Conservation (phyloP, 1,140 invertebrate genomes). For the Formica selysi region DNA sequence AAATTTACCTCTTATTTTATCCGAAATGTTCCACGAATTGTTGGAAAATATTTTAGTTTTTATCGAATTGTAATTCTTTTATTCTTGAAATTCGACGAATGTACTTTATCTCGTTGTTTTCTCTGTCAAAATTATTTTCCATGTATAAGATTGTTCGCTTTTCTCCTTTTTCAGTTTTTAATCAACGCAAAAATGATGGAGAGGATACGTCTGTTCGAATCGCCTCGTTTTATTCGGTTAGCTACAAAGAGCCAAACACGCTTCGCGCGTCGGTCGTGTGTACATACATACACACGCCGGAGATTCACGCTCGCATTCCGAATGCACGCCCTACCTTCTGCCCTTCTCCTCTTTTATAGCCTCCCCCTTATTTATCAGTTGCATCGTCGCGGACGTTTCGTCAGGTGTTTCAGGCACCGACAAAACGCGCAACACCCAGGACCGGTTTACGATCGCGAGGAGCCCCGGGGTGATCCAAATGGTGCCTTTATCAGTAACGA, state of each 20-base stretch:
- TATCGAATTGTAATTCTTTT: too few species aligned
- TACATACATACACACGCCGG: too few species aligned
- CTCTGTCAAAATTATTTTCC: too few species aligned
- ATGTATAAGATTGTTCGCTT: neutral
- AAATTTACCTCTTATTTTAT: too few species aligned
- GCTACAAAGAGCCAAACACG: neutral
- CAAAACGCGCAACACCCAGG: neutral
- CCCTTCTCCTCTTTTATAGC: neutral
- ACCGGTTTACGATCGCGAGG: conserved; percentile 15
- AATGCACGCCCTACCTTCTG: neutral
- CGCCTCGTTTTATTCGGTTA: neutral
- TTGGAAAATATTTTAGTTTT: too few species aligned
- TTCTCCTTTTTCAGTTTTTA: neutral
- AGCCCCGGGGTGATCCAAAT: neutral
- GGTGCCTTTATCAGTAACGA: neutral
- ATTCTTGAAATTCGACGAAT: too few species aligned
- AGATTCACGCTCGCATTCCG: conserved; percentile 10
- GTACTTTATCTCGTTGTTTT: too few species aligned
- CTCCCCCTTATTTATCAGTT: conserved; percentile 49
- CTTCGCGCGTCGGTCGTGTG: neutral
- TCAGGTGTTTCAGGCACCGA: conserved; percentile 63
- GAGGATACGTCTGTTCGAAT: neutral
- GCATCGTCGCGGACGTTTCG: conserved; percentile 65
- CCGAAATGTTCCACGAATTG: too few species aligned
- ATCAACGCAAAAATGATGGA: too few species aligned